phyloP scores from a whole-genome alignment of 1,140 invertebrate genomes.

The Leptopilina clavipes region DNA sequence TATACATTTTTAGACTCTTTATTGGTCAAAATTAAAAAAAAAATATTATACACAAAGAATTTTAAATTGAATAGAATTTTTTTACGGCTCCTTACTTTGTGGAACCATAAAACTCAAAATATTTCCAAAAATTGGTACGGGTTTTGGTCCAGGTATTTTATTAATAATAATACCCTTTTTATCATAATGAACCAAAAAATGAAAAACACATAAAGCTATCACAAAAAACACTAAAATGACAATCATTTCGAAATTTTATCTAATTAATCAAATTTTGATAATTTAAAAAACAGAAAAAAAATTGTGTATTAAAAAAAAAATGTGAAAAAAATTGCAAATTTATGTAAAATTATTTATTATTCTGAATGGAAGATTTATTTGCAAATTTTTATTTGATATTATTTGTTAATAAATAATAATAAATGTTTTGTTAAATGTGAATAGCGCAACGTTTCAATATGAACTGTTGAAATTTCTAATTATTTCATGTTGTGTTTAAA shows the following conservation, averaged over 20 bases:
- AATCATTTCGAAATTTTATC: neutral
- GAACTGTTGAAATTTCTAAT: neutral
- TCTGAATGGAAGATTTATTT: too few species aligned
- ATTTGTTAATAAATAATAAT: neutral
- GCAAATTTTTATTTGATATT: too few species aligned
- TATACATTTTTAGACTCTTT: too few species aligned
- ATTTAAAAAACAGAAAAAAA: too few species aligned
- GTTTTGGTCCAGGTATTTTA: constrained; percentile 28
- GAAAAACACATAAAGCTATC: constrained; percentile 9
- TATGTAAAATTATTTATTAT: too few species aligned
- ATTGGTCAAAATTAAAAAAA: too few species aligned
- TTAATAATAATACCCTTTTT: neutral
- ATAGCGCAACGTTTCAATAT: constrained; percentile 18
- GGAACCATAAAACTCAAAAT: constrained; percentile 17
- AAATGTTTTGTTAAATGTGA: neutral
- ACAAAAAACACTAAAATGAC: neutral
- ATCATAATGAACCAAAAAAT: neutral
- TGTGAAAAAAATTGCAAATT: neutral
- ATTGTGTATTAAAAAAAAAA: neutral
- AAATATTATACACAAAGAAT: too few species aligned
- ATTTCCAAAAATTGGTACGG: constrained; percentile 26
- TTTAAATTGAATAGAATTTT: too few species aligned
- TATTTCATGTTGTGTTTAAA: neutral
- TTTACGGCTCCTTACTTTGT: neutral
- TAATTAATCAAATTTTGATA: too few species aligned